Base-by-base conservation (phyloP, 1,140 invertebrate species). In the Asobara japonica region DNA sequence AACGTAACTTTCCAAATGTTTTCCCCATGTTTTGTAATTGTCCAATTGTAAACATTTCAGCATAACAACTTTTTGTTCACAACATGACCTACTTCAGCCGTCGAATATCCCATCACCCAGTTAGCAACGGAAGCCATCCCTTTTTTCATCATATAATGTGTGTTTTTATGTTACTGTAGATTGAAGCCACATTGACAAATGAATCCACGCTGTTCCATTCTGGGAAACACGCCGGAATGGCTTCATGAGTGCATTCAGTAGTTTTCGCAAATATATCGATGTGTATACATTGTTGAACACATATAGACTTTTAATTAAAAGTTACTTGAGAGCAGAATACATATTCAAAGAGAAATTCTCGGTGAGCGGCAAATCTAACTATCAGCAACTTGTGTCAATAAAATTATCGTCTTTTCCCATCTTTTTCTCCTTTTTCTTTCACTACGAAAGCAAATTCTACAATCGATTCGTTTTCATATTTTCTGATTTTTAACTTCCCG, bases 101-200 rank as follows among this genome's bases (percentile, higher is more conserved):
- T 62, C 60, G 60, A 62, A 62, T 62, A 31, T 62, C 60, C 60
- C 7, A 25, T 56, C 51, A 6, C 7, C 22, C 51, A 56, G 51
- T 56, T 56, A 56, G 18, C 20, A 18, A 56, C 6, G 18, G 13
- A 56, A 22, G 13, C 3, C 16, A 56, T 22, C 3, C 18, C 22
- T 8, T 56, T 56, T 56, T 27, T 56, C 51, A 27, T 22, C 11
- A 27, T 22, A 56, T 25, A 22, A 10, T 56, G 45, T 2, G 22
- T 11, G 22, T 5, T 56, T 56, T 56, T 56, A 45, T 13, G 6
- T 16, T 13, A 1, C 20, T 56, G 7, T 56, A 56, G 18, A 27
- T 56, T 56, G 6, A 56, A 56, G 2, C 22, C 8, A 25, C 51
- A 56, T 1, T 56, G 51, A 56, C 3, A 56, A 25, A 18, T 56